Base-by-base conservation (phyloP, 2,888 invertebrate genomes). In the Steromphala cineraria region DNA sequence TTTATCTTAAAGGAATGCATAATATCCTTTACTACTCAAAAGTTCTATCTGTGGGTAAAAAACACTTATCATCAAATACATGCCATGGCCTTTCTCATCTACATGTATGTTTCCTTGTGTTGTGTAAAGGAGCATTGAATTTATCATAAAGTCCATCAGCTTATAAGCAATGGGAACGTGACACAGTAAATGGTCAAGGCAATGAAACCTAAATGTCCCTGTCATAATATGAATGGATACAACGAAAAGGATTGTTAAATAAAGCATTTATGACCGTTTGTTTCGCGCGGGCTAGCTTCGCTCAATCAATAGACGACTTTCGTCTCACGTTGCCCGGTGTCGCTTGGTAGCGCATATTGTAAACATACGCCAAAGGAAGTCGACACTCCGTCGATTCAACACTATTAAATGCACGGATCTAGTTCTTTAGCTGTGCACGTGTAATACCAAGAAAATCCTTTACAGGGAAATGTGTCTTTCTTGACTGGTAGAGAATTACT, bases 241-340 rank as follows among this genome's bases (percentile, higher is more conserved):
- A 53, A 21, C 15, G 55, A 24, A 31, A n/a, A 31, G 55, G 28
- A 53, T 53, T 76, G 53, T 76, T 31, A 76, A 76, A 28, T 53
- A 31, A 55, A 31, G 13, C 53, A 52, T 75, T 76, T 24, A 76
- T 19, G 76, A 36, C 31, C 31, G 17, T 53, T 76, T 36, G 76
- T 55, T 31, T 53, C 31, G 53, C 55, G 76, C 53, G 76, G 53
- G 53, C 76, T 53, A 3, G 15, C 17, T n/a, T 28, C 24, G 55
- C 17, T 55, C 55, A 31, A 76, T 31, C 31, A 15, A 36, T 31
- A 31, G 53, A 71, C 67, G 31, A 78, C 80, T 80, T 74, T 80
- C 82, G 85, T 81, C 79, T 67, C 36, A 75, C 80, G 89, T 89
- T 89, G 89, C 89, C 84, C 86, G 80, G 88, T 85, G 89, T 89